Percentiles rank a stretch among this genome's conserved stretches.
phyloP scores from a whole-genome alignment of 2,113 vertebrate genomes.

The Pachyramphus minor region DNA sequence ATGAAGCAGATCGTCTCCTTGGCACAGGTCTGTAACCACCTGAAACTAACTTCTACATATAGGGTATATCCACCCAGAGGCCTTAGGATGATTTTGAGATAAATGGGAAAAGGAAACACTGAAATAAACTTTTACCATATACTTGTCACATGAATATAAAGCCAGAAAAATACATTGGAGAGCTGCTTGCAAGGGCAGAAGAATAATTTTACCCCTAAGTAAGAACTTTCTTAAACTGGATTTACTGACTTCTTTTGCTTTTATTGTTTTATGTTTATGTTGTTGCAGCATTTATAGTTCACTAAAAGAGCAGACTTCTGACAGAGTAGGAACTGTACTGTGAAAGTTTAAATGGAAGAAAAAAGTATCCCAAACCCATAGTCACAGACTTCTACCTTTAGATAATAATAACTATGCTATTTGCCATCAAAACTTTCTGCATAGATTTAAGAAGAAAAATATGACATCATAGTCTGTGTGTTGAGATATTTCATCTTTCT shows the following conservation, averaged over 20 bases:
- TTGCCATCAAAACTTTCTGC: background rate
- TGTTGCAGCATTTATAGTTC: background rate
- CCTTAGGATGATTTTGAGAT: background rate
- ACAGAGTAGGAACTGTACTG: background rate
- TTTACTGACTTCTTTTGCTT: background rate
- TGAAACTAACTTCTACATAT: background rate
- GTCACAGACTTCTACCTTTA: background rate
- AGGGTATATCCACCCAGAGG: background rate
- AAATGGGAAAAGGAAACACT: background rate
- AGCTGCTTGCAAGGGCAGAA: background rate
- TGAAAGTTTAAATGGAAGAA: background rate
- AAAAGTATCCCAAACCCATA: background rate
- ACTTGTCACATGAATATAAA: background rate
- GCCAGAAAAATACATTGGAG: background rate
- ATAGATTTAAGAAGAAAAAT: background rate
- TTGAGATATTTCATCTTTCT: background rate
- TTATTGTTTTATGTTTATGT: background rate
- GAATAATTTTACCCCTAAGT: background rate
- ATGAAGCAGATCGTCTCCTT: background rate
- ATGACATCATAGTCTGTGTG: background rate
- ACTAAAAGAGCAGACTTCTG: background rate
- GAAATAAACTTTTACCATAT: background rate
- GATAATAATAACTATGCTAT: background rate
- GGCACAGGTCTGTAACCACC: background rate
- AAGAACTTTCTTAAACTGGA: background rate